phyloP scores from a whole-genome alignment of 2,113 vertebrate species.

The Apteryx owenii region DNA sequence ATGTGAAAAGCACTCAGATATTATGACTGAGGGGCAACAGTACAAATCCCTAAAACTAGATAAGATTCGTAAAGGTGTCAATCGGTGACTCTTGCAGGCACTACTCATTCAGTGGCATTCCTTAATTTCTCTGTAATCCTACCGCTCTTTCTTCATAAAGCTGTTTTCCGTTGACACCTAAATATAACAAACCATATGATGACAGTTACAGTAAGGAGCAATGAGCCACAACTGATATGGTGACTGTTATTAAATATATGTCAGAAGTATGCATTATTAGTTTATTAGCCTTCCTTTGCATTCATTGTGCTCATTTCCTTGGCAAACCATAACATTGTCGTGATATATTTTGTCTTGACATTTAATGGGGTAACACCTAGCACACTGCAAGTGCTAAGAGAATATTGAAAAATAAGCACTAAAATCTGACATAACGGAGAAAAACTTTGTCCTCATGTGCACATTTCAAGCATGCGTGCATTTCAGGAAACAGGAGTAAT shows the following conservation, averaged over 20 bases:
- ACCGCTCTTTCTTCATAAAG: not conserved
- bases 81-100: not conserved
- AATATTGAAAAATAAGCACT: not conserved
- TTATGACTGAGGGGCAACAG: not conserved
- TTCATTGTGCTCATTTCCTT: not conserved
- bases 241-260: not conserved
- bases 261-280: not conserved
- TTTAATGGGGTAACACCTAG: not conserved
- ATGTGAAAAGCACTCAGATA: not conserved
- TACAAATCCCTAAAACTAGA: not conserved
- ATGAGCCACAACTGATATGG: not conserved
- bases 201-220: not conserved
- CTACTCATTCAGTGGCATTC: not conserved
- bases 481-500: not conserved
- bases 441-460: not conserved
- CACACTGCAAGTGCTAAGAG: not conserved
- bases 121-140: not conserved
- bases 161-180: not conserved
- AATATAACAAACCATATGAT: not conserved
- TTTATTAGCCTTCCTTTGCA: not conserved
- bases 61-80: not conserved
- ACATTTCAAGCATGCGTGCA: not conserved
- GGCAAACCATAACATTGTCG: fast-evolving
- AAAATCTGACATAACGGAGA: not conserved
- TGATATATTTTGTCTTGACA: not conserved